Evolutionary conservation across 2,113 vertebrate species (phyloP), one percentile per base, ranked within the genome.

Genomic region (Prochilodus magdalenae): DNA sequence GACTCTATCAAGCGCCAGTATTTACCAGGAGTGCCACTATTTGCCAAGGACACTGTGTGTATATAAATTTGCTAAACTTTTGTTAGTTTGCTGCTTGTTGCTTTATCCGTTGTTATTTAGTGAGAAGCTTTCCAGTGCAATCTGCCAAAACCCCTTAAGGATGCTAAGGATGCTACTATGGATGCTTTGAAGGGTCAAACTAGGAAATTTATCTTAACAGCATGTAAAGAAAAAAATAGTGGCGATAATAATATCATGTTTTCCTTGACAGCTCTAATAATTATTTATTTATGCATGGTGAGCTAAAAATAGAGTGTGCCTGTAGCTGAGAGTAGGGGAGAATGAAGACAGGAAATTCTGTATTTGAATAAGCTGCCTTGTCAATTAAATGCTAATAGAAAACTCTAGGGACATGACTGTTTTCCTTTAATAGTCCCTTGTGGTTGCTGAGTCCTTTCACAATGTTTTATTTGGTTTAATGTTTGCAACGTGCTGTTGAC

Each of bases 261-360:
- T 0, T 7, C 53, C 7, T 57, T 57, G 53, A 22, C 18, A 22
- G 53, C 0, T 1, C 5, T 22, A 22, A 22, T 57, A 22, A 3
- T 67, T 18, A 22, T 33, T 75, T 75, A 85, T 87, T 36, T 85
- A 83, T 75, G 75, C 65, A 74, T 78, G 71, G 86, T 88, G 30
- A 16, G 62, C 86, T 89, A 90, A 89, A 87, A 90, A 89, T 88
- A 91, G 87, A 86, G 77, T 83, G 74, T 85, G 89, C 70, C 86
- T 80, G 71, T 87, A 87, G 85, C 90, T 89, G 80, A 89, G 87
- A 87, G 88, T 87, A 78, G 55, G 81, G 86, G 85, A 85, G 73
- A 85, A 74, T 77, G 69, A 59, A 77, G 87, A 87, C 81, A 82
- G 80, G 73, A 63, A 60, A 71, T 77, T 85, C 71, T 84, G 75